These are phyloP conservation scores for Drosophila paucipuncta DNA, from an alignment of 2,888 invertebrate genomes.

Conservation along the genomic window DNA sequence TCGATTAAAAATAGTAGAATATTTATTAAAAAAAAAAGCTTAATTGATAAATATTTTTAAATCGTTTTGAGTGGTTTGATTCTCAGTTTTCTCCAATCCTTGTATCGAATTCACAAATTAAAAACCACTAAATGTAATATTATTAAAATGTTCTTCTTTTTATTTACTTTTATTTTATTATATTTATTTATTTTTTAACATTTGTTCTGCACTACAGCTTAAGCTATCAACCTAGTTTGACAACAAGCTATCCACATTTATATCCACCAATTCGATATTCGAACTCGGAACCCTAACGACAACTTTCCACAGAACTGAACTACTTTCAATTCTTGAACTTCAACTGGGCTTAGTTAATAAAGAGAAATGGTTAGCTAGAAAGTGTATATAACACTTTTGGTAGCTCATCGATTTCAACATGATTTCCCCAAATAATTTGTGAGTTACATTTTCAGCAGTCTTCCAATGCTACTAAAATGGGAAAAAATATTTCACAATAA, in stretches of 20 bases:
- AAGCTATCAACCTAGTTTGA: no score
- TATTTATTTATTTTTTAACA: not conserved
- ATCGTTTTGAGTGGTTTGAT: not conserved
- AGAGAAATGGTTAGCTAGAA: not conserved
- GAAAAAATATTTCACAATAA: conserved; percentile 58
- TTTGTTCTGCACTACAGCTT: not conserved
- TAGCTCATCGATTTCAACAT: conserved; percentile 71
- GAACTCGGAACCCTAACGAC: accelerated
- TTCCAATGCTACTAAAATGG: conserved; percentile 27
- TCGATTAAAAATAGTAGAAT: accelerated
- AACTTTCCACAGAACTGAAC: not conserved
- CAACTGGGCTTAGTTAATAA: not conserved
- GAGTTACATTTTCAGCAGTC: conserved; percentile 52
- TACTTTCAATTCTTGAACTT: not conserved
- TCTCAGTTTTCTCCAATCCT: not conserved
- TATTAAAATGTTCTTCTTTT: not conserved
- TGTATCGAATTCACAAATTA: not conserved
- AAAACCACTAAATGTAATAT: not conserved
- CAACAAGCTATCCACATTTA: not conserved
- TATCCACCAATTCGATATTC: no score
- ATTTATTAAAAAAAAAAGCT: not conserved
- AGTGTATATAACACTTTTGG: conserved; percentile 19
- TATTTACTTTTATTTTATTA: no score
- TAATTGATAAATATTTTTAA: not conserved
- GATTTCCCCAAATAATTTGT: conserved; percentile 48